Conservation (phyloP, 1,140 invertebrate genomes). For the Thaumatotibia leucotreta region DNA sequence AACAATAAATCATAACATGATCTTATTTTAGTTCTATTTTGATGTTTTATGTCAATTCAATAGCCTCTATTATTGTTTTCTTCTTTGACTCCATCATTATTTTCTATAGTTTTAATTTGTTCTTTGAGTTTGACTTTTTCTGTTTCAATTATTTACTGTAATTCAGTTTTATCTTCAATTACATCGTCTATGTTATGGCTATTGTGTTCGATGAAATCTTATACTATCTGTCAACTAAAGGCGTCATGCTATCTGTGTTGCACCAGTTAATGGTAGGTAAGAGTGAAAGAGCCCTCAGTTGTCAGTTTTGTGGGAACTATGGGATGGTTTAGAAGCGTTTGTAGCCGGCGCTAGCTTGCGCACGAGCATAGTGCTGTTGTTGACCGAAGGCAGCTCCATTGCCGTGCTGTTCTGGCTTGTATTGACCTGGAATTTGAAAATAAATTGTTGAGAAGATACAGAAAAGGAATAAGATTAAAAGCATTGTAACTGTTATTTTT, state of each 20-base stretch:
- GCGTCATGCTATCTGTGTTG: too few relatives aligned
- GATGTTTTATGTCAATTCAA: neutral
- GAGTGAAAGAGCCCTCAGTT: neutral
- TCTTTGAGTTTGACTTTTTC: neutral
- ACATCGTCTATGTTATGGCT: too few relatives aligned
- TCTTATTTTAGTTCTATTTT: neutral
- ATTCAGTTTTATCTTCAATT: neutral
- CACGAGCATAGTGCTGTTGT: constrained; percentile 44
- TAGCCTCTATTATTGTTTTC: neutral
- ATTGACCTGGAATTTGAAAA: constrained; percentile 54
- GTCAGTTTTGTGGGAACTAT: too few relatives aligned
- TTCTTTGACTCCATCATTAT: neutral
- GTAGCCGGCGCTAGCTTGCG: constrained; percentile 48
- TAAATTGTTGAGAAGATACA: neutral
- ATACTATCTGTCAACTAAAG: too few relatives aligned
- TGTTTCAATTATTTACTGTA: neutral
- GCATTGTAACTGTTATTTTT: too few relatives aligned
- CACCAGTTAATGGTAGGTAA: too few relatives aligned
- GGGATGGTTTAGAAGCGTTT: constrained; percentile 28
- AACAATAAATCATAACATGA: neutral
- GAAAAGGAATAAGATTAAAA: too few relatives aligned
- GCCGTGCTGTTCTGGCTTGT: constrained; percentile 63
- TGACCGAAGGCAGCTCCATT: constrained; percentile 29
- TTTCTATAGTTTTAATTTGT: neutral
- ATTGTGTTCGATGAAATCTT: too few relatives aligned